phyloP scores from a whole-genome alignment of 2,888 invertebrate species.

The Microchrysa polita region DNA sequence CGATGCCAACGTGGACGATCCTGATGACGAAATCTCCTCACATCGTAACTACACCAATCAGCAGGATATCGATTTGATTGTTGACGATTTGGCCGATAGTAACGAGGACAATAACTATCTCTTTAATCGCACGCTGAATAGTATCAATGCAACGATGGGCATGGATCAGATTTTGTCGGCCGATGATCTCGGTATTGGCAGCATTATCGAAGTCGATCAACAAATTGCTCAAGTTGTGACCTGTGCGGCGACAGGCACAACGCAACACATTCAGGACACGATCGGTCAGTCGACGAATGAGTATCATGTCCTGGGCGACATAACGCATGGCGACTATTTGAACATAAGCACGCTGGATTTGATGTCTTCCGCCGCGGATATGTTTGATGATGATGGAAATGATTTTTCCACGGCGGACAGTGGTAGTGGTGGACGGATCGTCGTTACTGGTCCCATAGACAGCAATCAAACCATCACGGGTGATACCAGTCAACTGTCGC shows the following conservation, averaged over 20 bases:
- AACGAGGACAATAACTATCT: conserved; percentile 5
- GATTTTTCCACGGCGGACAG: background rate
- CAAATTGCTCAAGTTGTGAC: conserved; percentile 4
- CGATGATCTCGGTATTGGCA: conserved; percentile 24
- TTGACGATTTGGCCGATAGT: background rate
- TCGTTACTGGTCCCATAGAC: background rate
- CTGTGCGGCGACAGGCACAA: background rate
- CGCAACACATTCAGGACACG: background rate
- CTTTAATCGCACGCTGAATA: conserved; percentile 31
- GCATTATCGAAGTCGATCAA: conserved; percentile 29
- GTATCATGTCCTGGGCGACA: conserved; percentile 17
- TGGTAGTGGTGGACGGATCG: background rate
- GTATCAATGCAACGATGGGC: conserved; percentile 11
- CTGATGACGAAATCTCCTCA: background rate
- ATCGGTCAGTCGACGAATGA: conserved; percentile 16
- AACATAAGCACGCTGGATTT: conserved; percentile 30
- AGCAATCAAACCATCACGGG: no score
- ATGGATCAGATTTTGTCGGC: background rate
- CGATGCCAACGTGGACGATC: background rate
- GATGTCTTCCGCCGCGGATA: conserved; percentile 45
- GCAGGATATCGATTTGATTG: background rate
- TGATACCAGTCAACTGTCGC: no score
- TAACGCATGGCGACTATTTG: conserved; percentile 30
- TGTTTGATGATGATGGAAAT: conserved; percentile 37
- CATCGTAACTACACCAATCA: background rate